Conservation (phyloP, 2,797 vertebrate species). For the Graptemys geographica region DNA sequence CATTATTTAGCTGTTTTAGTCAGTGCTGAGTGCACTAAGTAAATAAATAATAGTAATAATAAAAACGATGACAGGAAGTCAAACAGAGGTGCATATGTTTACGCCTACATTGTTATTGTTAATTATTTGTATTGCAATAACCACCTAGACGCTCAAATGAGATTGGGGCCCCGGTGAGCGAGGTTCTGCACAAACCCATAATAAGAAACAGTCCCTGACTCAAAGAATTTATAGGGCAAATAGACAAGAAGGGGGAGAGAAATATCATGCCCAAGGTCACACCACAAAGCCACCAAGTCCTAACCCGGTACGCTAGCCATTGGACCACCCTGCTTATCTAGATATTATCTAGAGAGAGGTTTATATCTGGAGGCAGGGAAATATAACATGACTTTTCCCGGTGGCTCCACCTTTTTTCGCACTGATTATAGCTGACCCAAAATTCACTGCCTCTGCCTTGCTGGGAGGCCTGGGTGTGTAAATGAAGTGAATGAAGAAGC, state of each 20-base stretch:
- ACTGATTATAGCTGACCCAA: accelerated
- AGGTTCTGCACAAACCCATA: neutral
- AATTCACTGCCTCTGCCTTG: neutral
- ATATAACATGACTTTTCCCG: accelerated
- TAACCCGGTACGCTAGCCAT: neutral
- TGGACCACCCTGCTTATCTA: too few species aligned
- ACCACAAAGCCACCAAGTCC: neutral
- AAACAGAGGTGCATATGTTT: neutral
- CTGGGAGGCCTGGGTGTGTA: accelerated
- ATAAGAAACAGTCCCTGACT: neutral
- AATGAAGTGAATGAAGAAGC: neutral
- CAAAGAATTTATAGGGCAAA: neutral
- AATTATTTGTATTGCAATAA: neutral
- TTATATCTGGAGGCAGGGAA: neutral
- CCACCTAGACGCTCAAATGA: neutral
- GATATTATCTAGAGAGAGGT: neutral
- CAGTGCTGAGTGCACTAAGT: neutral
- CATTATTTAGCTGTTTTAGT: neutral
- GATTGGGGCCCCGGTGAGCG: neutral
- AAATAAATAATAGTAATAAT: accelerated
- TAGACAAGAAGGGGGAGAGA: neutral
- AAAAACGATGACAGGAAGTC: neutral
- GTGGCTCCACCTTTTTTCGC: neutral
- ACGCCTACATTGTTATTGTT: neutral
- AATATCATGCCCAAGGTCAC: neutral